Evolutionary conservation across 1,140 invertebrate genomes (phyloP), one percentile per base, ranked within the genome.

Genomic region (Drosophila kurseongensis): DNA sequence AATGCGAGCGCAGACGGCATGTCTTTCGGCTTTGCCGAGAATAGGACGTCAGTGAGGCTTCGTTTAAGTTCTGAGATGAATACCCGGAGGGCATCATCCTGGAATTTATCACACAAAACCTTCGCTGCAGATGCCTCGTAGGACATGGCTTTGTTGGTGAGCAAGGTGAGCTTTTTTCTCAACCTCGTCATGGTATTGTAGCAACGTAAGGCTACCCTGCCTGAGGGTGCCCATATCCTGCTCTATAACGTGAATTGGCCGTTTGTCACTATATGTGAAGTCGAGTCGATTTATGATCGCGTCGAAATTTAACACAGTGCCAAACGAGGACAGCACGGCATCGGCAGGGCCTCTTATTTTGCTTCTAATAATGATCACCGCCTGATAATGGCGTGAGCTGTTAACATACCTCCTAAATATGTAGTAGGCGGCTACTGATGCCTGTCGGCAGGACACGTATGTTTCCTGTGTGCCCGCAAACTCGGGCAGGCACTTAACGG

Each of bases 311-410:
- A 47, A 7, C 5, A 47, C 1, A 7, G 45, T 27, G 1, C 45
- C 23, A 4, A 50, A 32, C 5, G 29, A 54, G 0, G 14, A 54
- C 3, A 18, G 16, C 5, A 18, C 50, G 0, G 14, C 50, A 3
- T 51, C 50, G 14, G 50, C 50, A 5, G 50, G 29, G 1, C 29
- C 14, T 8, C 42, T 44, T 18, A 16, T 6, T 8, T 44, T 44
- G 14, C 42, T 44, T 16, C 14, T 44, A 10, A 44, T 44, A 3
- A 10, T 16, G 2, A 44, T 44, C 1, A 44, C 36, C 29, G 29
- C 29, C 23, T 71, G 58, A 44, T 72, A 36, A n/a, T 56, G 13
- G 42, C 51, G 7, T 3, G 32, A 50, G 13, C 60, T 57, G 12
- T 41, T 32, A 14, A 35, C 52, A 47, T 62, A 45, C 13, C 6